Evolutionary conservation across 2,797 vertebrate genomes (phyloP), one percentile per base, ranked within the genome.

Genomic region (Gallinago nigripennis): DNA sequence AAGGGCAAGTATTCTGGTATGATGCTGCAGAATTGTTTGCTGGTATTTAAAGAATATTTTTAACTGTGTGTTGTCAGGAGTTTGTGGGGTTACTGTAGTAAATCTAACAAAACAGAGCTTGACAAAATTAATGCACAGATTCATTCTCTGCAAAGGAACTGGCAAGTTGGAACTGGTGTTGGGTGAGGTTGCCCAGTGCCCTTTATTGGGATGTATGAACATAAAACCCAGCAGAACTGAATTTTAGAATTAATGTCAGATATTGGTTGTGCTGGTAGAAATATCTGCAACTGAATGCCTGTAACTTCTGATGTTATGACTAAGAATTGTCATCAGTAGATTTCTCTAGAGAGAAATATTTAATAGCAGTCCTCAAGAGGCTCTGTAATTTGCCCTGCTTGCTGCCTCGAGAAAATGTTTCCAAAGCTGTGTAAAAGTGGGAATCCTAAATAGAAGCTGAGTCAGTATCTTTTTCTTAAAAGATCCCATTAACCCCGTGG

Each of bases 181-280:
- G 39, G 24, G 27, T 5, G 45, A 37, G 31, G 9, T 12, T n/a
- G 24, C 66, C 58, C 12, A 30, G 8, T 43, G 71, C 60, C 46
- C 39, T 70, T 65, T 5, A 0, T 10, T 35, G 72, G 72, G 61
- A 5, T 6, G 10, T 6, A 3, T 0, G 1, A n/a, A 70, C 54
- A 7, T 56, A 2, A 64, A 46, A 35, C 3, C 8, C 70, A 37
- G 53, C 37, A 64, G 56, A 30, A 31, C 24, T 21, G 41, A 18
- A 27, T 19, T 72, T 10, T 41, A 23, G 70, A 30, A 6, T 18
- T 5, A 3, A 19, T 6, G 43, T 37, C 60, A 58, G 45, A 0
- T 57, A 6, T 3, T 30, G 76, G 43, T 3, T 28, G 60, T 31
- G 65, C 21, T 56, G 1, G 46, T 15, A 71, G 79, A 66, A 27